phyloP scores from a whole-genome alignment of 2,113 vertebrate genomes.

The Thalassoma bifasciatum region DNA sequence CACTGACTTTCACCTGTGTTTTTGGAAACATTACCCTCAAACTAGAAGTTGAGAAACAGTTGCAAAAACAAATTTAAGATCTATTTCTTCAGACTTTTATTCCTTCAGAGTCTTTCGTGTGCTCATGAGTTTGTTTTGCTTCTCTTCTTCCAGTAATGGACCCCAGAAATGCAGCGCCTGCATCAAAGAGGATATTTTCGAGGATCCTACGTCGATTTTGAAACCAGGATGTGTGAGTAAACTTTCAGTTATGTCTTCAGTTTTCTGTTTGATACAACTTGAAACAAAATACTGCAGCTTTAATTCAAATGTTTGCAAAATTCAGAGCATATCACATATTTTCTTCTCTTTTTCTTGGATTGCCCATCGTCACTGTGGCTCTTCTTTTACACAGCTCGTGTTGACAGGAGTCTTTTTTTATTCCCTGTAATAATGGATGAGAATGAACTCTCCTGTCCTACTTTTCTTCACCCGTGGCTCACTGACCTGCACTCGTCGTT shows the following conservation, averaged over 20 bases:
- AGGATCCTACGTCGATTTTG: constrained; percentile 91
- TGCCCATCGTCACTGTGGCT: not conserved
- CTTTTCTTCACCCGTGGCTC: not conserved
- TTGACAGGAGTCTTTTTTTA: not conserved
- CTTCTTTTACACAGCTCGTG: not conserved
- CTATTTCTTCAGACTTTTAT: no score
- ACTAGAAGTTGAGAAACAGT: no score
- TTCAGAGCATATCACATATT: no score
- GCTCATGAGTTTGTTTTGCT: not conserved
- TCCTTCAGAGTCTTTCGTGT: not conserved
- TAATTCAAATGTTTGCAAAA: no score
- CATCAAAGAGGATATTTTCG: constrained; percentile 94
- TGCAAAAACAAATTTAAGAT: no score
- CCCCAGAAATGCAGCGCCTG: constrained; percentile 95
- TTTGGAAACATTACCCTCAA: no score
- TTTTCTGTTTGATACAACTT: no score
- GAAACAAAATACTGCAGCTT: no score
- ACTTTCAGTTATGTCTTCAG: not conserved
- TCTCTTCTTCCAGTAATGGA: constrained; percentile 83
- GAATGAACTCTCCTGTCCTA: not conserved
- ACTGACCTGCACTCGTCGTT: not conserved
- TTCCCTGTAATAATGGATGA: not conserved
- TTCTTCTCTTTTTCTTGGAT: no score
- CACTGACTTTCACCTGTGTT: no score
- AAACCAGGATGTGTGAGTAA: constrained; percentile 90